Percentiles rank a stretch among this genome's conserved stretches.
phyloP scores from a whole-genome alignment of 2,888 invertebrate species.

The Therioaphis trifolii region DNA sequence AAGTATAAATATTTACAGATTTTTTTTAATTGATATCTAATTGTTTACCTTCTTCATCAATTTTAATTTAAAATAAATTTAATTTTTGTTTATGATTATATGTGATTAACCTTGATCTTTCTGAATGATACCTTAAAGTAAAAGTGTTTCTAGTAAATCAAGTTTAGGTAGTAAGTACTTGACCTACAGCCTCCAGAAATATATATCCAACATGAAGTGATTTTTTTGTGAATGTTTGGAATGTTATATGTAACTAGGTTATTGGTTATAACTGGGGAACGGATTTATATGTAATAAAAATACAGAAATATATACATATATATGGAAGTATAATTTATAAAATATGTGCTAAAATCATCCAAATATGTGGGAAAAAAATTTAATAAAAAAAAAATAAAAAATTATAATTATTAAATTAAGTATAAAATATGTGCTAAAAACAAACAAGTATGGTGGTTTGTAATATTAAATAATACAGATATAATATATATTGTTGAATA shows the following conservation, averaged over 20 bases:
- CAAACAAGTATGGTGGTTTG: too few species aligned
- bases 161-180: constrained; percentile 43
- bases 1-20: constrained; percentile 1
- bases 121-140: constrained; percentile 25
- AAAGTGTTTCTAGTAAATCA: constrained; percentile 54
- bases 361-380: too few species aligned
- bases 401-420: too few species aligned
- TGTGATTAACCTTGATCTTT: constrained; percentile 29
- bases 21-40: neutral
- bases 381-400: too few species aligned
- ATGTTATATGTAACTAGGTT: neutral
- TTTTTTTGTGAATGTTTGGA: neutral
- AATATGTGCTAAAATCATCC: too few species aligned
- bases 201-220: neutral
- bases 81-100: neutral
- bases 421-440: too few species aligned
- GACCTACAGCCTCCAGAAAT: constrained; percentile 35
- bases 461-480: too few species aligned
- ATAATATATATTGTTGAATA: too few species aligned
- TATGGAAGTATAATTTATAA: too few species aligned
- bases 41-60: neutral
- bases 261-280: neutral
- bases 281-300: too few species aligned
- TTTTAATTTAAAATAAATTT: neutral
- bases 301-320: too few species aligned